Base-by-base conservation (phyloP, 2,888 invertebrate genomes). In the Trissolcus japonicus region DNA sequence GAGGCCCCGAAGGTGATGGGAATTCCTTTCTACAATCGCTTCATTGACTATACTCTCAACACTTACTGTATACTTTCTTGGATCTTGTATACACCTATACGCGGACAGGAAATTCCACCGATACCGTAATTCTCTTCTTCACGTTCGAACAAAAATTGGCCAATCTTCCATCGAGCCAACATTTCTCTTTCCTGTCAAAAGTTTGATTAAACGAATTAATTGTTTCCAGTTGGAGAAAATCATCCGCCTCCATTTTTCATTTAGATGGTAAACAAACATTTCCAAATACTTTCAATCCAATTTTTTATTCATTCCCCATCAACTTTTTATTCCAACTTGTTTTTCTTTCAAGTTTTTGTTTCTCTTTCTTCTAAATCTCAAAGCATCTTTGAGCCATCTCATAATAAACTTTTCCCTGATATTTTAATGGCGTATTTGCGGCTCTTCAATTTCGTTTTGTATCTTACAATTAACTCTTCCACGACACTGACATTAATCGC, bases 51-150 rank as follows among this genome's bases (percentile, higher is more conserved):
- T 66, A 66, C 59, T 11, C 53, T 11, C 53, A 53, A 41, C 65
- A 61, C 54, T 73, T 46, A 74, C 66, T 74, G 43, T 66, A 66
- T 46, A 61, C 50, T 13, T 41, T 57, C 29, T 13, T 17, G 61
- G 17, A 55, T 55, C 16, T 67, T 56, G 57, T 48, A 11, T 46
- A 14, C 35, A 35, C 35, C 35, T 46, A 46, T 46, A 46, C 14
- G 46, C 60, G 25, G 43, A 63, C 65, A 66, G 62, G 55, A 62
- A 59, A 72, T 68, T 68, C 60, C 43, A 65, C 48, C 65, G 35
- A 61, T 56, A 46, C 55, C 62, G 50, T 56, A 56, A 65, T 56
- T 53, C 40, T 56, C 61, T 3, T n/a, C 50, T 53, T 14, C 48
- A 40, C 14, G 17, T 50, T 51, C 21, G 6, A 43, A n/a, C 48